Evolutionary conservation across 2,888 invertebrate genomes (phyloP).

Genomic region (Ophion slaviceki): DNA sequence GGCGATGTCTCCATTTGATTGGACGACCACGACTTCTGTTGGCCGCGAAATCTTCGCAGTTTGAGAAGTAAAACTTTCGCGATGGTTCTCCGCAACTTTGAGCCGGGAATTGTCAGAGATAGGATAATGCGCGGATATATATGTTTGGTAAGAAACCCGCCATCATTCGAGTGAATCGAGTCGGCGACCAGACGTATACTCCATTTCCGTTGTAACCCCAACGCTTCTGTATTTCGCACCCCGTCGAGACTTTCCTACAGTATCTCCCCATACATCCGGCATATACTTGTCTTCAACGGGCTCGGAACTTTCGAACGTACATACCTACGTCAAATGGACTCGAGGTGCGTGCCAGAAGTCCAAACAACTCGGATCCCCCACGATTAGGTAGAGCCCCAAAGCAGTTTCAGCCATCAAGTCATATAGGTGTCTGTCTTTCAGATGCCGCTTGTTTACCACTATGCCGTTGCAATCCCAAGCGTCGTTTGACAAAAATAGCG

Average conservation of each 20-base stretch:
- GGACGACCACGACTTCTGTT: conserved; percentile 28
- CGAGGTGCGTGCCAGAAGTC: neutral
- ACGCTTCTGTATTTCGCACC: conserved; percentile 1
- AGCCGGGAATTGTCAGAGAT: conserved; percentile 2
- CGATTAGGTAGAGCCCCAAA: neutral
- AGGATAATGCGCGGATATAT: neutral
- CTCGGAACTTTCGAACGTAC: conserved; percentile 35
- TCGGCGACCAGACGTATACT: conserved; percentile 55
- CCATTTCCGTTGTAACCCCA: conserved; percentile 7
- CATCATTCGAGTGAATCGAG: conserved; percentile 64
- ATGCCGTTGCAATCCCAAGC: neutral
- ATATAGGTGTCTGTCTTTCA: neutral
- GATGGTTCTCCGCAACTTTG: conserved; percentile 31
- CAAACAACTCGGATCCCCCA: neutral
- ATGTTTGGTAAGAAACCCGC: neutral
- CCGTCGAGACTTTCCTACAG: conserved; percentile 8
- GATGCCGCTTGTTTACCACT: neutral
- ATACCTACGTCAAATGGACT: conserved; percentile 25
- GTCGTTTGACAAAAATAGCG: neutral
- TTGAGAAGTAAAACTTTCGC: neutral
- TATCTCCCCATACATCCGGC: conserved; percentile 23
- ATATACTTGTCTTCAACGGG: neutral
- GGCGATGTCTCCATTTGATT: conserved; percentile 6
- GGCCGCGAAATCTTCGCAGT: conserved; percentile 5
- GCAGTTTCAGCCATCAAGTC: neutral